These are phyloP conservation scores for Macaria liturata DNA, from an alignment of 2,888 invertebrate genomes.

Conservation along the genomic window DNA sequence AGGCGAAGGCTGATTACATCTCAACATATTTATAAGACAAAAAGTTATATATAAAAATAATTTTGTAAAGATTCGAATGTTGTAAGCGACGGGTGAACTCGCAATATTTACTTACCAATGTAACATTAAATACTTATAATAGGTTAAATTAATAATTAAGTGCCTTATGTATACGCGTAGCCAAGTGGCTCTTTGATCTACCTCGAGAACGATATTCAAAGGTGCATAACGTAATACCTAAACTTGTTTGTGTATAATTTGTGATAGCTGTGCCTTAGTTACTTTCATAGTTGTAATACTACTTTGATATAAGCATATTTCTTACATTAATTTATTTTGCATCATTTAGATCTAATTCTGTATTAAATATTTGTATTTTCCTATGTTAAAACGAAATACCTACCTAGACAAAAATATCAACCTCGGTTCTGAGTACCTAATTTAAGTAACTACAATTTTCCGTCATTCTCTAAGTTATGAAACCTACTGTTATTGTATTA, in stretches of 20 bases:
- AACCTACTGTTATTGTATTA: too few species aligned
- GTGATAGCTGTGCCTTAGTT: constrained; percentile 69
- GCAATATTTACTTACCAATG: constrained; percentile 44
- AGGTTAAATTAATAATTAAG: constrained; percentile 17
- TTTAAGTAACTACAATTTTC: too few species aligned
- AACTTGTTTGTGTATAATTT: constrained; percentile 41
- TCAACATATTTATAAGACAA: not conserved
- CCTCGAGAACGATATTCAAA: constrained; percentile 36
- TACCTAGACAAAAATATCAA: too few species aligned
- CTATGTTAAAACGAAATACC: too few species aligned
- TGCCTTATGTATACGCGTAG: constrained; percentile 29
- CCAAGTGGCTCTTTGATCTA: constrained; percentile 34
- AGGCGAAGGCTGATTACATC: constrained; percentile 66
- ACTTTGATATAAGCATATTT: too few species aligned
- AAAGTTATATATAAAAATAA: not conserved
- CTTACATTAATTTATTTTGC: too few species aligned
- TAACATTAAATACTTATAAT: constrained; percentile 12
- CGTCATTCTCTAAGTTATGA: too few species aligned
- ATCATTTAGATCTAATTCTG: too few species aligned
- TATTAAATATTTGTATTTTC: too few species aligned
- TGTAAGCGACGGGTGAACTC: constrained; percentile 40
- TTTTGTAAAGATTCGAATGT: constrained; percentile 9
- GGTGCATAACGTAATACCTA: constrained; percentile 9
- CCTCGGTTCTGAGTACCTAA: too few species aligned
- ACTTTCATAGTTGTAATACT: not conserved